Evolutionary conservation across 2,113 vertebrate species (phyloP), one percentile per base, ranked within the genome.

Genomic region (Amphiprion percula): DNA sequence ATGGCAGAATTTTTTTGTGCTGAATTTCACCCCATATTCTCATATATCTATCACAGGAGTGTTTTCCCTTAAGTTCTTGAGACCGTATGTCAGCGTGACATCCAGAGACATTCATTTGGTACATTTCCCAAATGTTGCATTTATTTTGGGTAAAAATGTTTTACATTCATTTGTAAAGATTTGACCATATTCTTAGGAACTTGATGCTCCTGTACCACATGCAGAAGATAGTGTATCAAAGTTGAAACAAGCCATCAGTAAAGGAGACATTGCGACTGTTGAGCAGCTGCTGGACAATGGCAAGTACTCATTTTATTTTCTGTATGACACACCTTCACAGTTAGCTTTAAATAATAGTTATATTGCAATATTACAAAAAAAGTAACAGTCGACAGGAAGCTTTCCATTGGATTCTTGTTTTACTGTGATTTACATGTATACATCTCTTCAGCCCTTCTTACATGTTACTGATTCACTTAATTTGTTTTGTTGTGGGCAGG

Each of bases 241-340:
- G 0, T 92, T 99, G 44, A 97, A 98, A 93, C 94, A 85, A 74
- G 97, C 97, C 79, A 91, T 99, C 55, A 90, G 87, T 77, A 11
- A 71, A 2, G 95, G 96, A 88, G 93, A 98, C 87, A 73, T 88
- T 62, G 55, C 83, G 0, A 66, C 95, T 54, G 92, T 98, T 63
- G 85, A 95, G 73, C 92, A 95, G 58, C 95, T 99, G 46, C 87
- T 99, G 88, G 94, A 96, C 58, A 79, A 56, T 10, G 95, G 95
- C 69, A 82, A 65, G 91, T 77, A 49, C 58, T 30, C 7, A 2
- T 33, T 80, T 54, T 2, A 17, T 26, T 53, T 10, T 23, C 3
- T 19, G 3, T 52, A 5, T 21, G 6, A 28, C 17, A 21, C 16
- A 5, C 12, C 5, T 58, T 24, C 47, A 30, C 47, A 59, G 55